A percentile compares a stretch with the other conserved stretches of the same genome.
These are phyloP conservation scores for Itoplectis maculator DNA, from an alignment of 2,888 invertebrate genomes.

Conservation along the genomic window DNA sequence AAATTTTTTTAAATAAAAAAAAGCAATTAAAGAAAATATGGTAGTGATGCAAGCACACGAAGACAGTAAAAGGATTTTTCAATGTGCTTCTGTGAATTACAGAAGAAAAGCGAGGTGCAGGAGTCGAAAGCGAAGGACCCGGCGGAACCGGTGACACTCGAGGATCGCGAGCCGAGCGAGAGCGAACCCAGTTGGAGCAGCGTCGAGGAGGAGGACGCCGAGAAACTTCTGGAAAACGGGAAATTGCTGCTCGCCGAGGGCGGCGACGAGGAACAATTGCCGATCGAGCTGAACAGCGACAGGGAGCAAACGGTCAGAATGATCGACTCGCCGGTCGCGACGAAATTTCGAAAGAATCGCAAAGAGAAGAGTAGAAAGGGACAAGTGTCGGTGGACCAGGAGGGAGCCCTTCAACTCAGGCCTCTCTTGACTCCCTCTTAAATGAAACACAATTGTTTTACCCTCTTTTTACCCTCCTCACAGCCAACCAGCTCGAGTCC, in stretches of 20 bases:
- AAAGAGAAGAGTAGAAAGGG: conserved; percentile 60
- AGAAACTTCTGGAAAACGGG: conserved; percentile 39
- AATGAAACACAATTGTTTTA: conserved; percentile 28
- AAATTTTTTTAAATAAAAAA: not conserved
- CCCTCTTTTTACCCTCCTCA: conserved; percentile 2
- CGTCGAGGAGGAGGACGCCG: conserved; percentile 74
- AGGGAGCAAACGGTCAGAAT: not conserved
- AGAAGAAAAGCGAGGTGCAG: conserved; percentile 25
- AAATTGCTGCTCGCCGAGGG: conserved; percentile 1
- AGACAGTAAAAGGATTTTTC: not conserved
- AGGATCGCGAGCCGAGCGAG: conserved; percentile 73
- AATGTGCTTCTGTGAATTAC: not conserved
- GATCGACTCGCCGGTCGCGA: conserved; percentile 19
- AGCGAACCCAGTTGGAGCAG: conserved; percentile 80
- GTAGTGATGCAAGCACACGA: not conserved
- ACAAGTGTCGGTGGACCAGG: conserved; percentile 70
- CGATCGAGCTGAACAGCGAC: conserved; percentile 9
- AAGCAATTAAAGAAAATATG: not conserved
- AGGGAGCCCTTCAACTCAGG: conserved; percentile 76
- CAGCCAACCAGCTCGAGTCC: not conserved
- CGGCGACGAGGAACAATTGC: conserved; percentile 36
- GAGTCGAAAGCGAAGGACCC: conserved; percentile 3
- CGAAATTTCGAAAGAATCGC: conserved; percentile 57
- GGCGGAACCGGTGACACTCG: conserved; percentile 35
- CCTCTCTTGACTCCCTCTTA: conserved; percentile 78